phyloP scores from a whole-genome alignment of 2,888 invertebrate genomes.

The Heliconius ethilla region DNA sequence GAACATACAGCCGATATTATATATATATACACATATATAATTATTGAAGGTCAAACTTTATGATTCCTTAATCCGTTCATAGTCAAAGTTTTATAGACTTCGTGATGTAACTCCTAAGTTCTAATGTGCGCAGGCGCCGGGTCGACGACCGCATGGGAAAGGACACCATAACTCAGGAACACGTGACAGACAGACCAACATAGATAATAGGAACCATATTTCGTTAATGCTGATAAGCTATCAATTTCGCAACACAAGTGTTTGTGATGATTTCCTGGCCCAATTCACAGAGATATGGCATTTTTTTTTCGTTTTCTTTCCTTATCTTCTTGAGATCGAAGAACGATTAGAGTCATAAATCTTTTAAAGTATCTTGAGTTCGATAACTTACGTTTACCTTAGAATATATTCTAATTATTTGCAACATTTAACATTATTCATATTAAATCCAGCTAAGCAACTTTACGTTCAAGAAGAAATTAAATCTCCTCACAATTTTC shows the following conservation, averaged over 20 bases:
- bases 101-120: constrained; percentile 56
- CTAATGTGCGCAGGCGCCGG: constrained; percentile 55
- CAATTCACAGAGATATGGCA: constrained; percentile 14
- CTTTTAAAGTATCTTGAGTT: neutral
- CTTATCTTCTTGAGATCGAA: constrained; percentile 20
- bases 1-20: constrained; percentile 22
- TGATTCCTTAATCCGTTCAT: constrained; percentile 61
- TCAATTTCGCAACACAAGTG: constrained; percentile 36
- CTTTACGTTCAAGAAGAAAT: constrained; percentile 8
- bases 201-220: constrained; percentile 9
- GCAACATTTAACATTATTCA: neutral
- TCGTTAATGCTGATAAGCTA: constrained; percentile 25
- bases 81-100: constrained; percentile 51
- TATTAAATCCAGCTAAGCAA: neutral
- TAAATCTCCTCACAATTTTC: constrained; percentile 20
- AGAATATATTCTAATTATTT: no score
- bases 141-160: constrained; percentile 58
- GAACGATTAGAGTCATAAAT: constrained; percentile 19
- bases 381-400: no score
- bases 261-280: constrained; percentile 29
- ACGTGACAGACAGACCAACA: constrained; percentile 37
- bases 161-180: constrained; percentile 41
- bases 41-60: constrained; percentile 64
- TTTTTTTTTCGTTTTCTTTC: constrained; percentile 17
- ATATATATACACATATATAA: constrained; percentile 12